Conservation (phyloP, 2,888 invertebrate genomes). For the Mythimna impura region DNA sequence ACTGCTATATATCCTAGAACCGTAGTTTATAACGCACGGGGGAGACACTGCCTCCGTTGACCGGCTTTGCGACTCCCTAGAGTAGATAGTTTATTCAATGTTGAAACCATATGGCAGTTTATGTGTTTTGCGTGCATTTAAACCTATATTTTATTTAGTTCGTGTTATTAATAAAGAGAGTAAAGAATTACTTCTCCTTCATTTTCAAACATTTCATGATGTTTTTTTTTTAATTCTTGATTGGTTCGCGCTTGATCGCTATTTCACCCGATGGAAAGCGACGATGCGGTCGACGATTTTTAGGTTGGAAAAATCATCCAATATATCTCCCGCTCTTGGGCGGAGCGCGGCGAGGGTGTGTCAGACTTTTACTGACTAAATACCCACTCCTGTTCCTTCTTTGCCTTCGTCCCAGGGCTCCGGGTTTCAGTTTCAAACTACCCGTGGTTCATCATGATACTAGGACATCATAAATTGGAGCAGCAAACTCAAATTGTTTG, state of each 20-base stretch:
- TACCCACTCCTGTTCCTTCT: too few relatives aligned
- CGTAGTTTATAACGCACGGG: constrained; percentile 40
- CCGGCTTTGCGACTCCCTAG: constrained; percentile 31
- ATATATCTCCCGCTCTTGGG: too few relatives aligned
- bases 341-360: too few relatives aligned
- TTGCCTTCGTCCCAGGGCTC: too few relatives aligned
- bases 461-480: constrained; percentile 8
- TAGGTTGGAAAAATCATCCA: too few relatives aligned
- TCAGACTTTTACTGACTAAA: too few relatives aligned
- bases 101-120: constrained; percentile 35
- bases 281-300: too few relatives aligned
- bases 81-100: constrained; percentile 42
- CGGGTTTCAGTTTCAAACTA: too few relatives aligned
- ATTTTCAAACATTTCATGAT: not conserved
- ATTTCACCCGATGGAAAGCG: too few relatives aligned
- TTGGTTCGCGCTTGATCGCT: too few relatives aligned
- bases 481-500: constrained; percentile 1
- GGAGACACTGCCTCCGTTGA: constrained; percentile 38
- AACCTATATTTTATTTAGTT: not conserved
- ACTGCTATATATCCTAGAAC: constrained; percentile 21
- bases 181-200: too few relatives aligned
- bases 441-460: not conserved
- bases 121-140: not conserved
- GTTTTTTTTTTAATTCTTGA: too few relatives aligned
- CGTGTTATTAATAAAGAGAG: not conserved